Percentiles rank a stretch among this genome's conserved stretches.
Evolutionary conservation across 2,797 vertebrate species (phyloP).

Genomic region (Manis javanica): DNA sequence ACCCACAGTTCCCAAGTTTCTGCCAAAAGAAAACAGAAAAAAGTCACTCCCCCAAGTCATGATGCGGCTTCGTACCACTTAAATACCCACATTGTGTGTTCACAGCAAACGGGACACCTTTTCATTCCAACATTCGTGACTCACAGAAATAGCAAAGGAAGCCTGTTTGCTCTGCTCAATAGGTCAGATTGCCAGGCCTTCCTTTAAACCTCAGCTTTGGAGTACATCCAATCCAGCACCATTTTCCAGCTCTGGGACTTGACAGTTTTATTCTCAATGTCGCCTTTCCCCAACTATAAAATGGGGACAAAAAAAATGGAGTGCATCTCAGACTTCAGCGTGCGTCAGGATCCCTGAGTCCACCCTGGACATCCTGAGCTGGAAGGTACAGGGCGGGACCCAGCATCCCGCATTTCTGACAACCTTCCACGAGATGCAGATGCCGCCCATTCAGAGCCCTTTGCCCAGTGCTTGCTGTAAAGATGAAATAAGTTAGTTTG

Average conservation of each 20-base stretch:
- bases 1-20: conserved; percentile 89
- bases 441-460: background rate
- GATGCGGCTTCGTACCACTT: fast-evolving
- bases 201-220: background rate
- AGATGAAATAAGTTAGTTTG: background rate
- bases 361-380: background rate
- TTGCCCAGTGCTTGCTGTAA: background rate
- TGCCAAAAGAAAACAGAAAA: conserved; percentile 70
- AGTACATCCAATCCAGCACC: background rate
- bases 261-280: background rate
- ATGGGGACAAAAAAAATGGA: background rate
- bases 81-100: fast-evolving
- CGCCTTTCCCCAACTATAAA: background rate
- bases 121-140: too few species aligned
- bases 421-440: background rate
- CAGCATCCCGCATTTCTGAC: background rate
- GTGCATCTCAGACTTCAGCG: background rate
- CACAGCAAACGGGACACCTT: fast-evolving
- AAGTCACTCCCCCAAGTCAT: background rate
- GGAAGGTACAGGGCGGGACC: background rate
- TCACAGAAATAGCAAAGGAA: fast-evolving
- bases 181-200: fast-evolving
- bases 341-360: background rate
- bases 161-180: background rate
- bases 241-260: background rate